These are phyloP conservation scores for Labrus mixtus DNA, from an alignment of 2,113 vertebrate genomes.

Conservation along the genomic window DNA sequence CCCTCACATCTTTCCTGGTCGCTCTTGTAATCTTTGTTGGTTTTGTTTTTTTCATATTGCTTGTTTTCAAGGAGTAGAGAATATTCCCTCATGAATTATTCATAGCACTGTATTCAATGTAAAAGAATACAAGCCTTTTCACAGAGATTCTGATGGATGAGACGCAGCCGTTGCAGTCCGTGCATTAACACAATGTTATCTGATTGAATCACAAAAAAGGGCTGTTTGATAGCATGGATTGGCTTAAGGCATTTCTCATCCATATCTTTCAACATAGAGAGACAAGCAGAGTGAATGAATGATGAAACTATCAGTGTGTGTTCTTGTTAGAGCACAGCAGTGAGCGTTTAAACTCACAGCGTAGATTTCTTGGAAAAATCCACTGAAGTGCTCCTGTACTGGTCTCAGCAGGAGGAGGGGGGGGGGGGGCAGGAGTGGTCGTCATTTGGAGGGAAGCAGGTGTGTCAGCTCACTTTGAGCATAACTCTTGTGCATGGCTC, in stretches of 20 bases:
- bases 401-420: background rate
- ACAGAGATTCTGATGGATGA: too few relatives aligned
- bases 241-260: background rate
- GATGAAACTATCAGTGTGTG: background rate
- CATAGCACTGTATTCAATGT: too few relatives aligned
- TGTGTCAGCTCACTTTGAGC: conserved; percentile 53
- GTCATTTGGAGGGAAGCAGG: conserved; percentile 11
- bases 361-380: background rate
- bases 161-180: background rate
- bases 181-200: too few relatives aligned
- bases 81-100: too few relatives aligned
- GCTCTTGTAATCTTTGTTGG: too few relatives aligned
- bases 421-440: background rate
- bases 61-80: too few relatives aligned
- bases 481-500: conserved; percentile 60
- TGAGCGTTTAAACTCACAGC: background rate
- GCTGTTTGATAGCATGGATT: background rate
- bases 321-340: conserved; percentile 11
- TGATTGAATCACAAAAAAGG: background rate
- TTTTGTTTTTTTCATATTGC: too few relatives aligned
- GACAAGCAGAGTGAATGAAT: background rate
- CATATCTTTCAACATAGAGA: background rate
- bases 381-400: conserved; percentile 17
- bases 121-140: too few relatives aligned
- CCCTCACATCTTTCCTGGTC: too few relatives aligned